Evolutionary conservation across 2,797 vertebrate species (phyloP).

Genomic region (Capromys pilorides): DNA sequence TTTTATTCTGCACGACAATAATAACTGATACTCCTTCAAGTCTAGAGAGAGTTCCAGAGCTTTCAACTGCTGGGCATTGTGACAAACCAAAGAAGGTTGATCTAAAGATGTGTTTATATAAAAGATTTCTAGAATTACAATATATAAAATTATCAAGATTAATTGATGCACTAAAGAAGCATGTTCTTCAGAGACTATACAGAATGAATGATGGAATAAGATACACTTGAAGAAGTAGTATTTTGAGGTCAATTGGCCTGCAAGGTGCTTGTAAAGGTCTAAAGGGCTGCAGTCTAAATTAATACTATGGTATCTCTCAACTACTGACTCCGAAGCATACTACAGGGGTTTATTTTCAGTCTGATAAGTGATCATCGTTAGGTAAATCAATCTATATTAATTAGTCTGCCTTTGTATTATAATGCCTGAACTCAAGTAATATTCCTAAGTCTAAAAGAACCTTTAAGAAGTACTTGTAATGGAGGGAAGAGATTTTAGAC

Average conservation of each 20-base stretch:
- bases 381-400: not conserved
- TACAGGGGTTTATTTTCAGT: not conserved
- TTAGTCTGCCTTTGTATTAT: not conserved
- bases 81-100: not conserved
- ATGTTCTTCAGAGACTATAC: not conserved
- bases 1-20: not conserved
- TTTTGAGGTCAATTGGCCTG: not conserved
- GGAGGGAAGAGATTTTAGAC: not conserved
- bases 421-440: not conserved
- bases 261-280: not conserved
- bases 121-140: not conserved
- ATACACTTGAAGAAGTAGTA: not conserved
- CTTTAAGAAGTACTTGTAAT: conserved; percentile 20
- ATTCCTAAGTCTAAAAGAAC: not conserved
- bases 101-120: not conserved
- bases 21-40: not conserved
- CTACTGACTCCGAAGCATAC: not conserved
- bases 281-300: not conserved
- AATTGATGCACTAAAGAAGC: not conserved
- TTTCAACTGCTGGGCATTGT: not conserved
- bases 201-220: not conserved
- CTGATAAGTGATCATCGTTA: not conserved
- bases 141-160: not conserved
- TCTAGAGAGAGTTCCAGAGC: not conserved
- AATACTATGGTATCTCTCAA: not conserved